A percentile compares a stretch with the other conserved stretches of the same genome.
Conservation (phyloP, 2,797 vertebrate species). For the Halcyon leucocephala region DNA sequence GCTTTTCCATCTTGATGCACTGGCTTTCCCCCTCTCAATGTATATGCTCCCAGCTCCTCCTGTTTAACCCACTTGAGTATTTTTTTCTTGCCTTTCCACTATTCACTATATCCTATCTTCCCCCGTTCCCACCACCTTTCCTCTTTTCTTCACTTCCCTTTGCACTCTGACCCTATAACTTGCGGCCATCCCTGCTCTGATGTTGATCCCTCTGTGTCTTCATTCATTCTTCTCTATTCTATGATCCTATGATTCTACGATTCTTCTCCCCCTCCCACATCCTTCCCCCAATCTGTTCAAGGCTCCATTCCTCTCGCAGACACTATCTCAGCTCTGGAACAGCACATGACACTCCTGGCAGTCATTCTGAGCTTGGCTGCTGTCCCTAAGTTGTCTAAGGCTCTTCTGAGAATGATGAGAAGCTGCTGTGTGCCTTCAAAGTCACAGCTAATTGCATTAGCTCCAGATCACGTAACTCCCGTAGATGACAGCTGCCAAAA, state of each 20-base stretch:
- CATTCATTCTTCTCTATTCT: background rate
- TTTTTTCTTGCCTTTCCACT: background rate
- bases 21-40: background rate
- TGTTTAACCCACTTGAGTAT: background rate
- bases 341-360: slow-evolving; percentile 60
- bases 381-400: slow-evolving; percentile 62
- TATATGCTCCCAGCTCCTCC: background rate
- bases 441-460: slow-evolving; percentile 64
- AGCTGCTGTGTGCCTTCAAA: slow-evolving; percentile 69
- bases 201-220: background rate
- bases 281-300: slow-evolving; percentile 28
- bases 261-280: background rate
- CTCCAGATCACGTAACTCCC: slow-evolving; percentile 59
- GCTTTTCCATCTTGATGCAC: background rate
- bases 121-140: background rate
- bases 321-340: slow-evolving; percentile 50
- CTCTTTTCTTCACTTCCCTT: background rate
- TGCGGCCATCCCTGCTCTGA: background rate
- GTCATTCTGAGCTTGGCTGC: slow-evolving; percentile 53
- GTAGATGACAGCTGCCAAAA: slow-evolving; percentile 57
- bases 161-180: fast-evolving
- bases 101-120: background rate
- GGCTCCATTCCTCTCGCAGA: slow-evolving; percentile 8
- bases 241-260: background rate
- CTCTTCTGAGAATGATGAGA: slow-evolving; percentile 67